Evolutionary conservation across 2,888 invertebrate genomes (phyloP).

Genomic region (Caenorhabditis parvicauda): DNA sequence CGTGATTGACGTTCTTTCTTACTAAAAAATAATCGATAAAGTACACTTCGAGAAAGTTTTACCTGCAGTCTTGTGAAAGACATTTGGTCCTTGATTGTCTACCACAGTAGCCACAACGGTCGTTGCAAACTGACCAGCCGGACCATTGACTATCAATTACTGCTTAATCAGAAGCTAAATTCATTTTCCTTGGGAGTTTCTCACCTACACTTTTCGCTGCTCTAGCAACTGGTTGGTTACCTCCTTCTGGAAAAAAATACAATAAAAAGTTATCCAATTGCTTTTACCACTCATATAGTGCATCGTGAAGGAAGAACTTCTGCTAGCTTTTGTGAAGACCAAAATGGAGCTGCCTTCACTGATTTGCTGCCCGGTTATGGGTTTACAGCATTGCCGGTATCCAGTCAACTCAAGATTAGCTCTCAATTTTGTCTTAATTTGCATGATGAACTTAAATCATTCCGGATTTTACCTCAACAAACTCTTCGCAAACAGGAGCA

Average conservation of each 20-base stretch:
- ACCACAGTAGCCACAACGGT: constrained; percentile 48
- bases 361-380: constrained; percentile 20
- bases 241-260: constrained; percentile 7
- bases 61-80: too few relatives aligned
- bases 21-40: constrained; percentile 19
- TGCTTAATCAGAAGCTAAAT: too few relatives aligned
- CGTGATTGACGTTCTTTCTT: constrained; percentile 11
- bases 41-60: too few relatives aligned
- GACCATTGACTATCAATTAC: too few relatives aligned
- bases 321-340: constrained; percentile 32
- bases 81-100: constrained; percentile 33
- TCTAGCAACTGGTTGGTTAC: constrained; percentile 2
- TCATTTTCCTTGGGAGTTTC: too few relatives aligned
- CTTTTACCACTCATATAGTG: constrained; percentile 14
- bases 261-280: constrained; percentile 6
- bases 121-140: constrained; percentile 41
- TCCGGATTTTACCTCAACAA: constrained; percentile 25
- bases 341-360: constrained; percentile 28
- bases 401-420: constrained; percentile 32
- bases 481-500: constrained; percentile 36
- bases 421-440: constrained; percentile 28
- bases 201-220: too few relatives aligned
- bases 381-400: constrained; percentile 32
- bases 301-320: constrained; percentile 17
- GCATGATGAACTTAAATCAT: background rate